Evolutionary conservation across 2,797 vertebrate genomes (phyloP).

Genomic region (Enteromius trimaculatus): DNA sequence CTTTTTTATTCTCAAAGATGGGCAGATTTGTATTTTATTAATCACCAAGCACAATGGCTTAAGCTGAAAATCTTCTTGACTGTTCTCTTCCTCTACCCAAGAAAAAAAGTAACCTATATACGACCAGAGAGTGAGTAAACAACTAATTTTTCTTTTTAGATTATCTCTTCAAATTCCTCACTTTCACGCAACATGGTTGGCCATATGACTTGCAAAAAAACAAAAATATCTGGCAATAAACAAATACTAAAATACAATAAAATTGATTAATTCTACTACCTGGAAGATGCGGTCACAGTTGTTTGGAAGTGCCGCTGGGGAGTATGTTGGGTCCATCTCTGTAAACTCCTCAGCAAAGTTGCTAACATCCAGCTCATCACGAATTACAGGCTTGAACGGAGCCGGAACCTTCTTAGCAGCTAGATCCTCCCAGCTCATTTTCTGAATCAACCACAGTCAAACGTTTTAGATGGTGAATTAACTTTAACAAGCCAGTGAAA

Average conservation of each 20-base stretch:
- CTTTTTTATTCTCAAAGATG: not conserved
- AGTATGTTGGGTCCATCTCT: slow-evolving; percentile 98
- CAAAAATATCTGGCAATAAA: not conserved
- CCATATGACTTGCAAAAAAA: not conserved
- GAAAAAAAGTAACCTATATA: not conserved
- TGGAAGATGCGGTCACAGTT: slow-evolving; percentile 96
- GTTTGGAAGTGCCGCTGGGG: slow-evolving; percentile 93
- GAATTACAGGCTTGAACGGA: slow-evolving; percentile 95
- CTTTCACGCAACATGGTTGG: not conserved
- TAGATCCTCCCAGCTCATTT: slow-evolving; percentile 95
- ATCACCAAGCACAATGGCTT: not conserved
- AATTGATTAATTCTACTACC: slow-evolving; percentile 74
- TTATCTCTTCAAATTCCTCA: not conserved
- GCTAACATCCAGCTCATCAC: slow-evolving; percentile 96
- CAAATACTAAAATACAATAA: not conserved
- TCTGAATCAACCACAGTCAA: slow-evolving; percentile 72
- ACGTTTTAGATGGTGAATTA: not conserved
- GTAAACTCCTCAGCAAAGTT: slow-evolving; percentile 99
- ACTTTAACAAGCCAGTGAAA: not conserved
- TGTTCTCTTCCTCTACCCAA: not conserved
- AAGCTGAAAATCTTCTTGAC: not conserved
- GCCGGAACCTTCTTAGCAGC: slow-evolving; percentile 92
- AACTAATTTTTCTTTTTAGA: not conserved
- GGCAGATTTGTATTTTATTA: not conserved
- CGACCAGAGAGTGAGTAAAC: not conserved